Conservation (phyloP, 2,797 vertebrate genomes). For the Falco berigora region DNA sequence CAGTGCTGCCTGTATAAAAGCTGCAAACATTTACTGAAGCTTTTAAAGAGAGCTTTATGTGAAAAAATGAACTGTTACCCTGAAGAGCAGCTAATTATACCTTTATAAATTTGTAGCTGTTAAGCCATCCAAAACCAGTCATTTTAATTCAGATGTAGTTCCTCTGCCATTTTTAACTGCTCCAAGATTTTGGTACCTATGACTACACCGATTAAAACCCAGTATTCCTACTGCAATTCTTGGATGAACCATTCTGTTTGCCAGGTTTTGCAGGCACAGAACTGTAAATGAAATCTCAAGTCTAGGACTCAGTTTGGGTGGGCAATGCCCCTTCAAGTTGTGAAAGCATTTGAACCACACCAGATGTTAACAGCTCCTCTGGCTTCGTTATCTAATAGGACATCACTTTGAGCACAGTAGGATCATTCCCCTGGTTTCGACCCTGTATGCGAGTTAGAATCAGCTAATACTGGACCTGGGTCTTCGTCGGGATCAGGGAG, state of each 20-base stretch:
- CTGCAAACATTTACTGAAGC: not conserved
- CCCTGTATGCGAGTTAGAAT: rapidly evolving
- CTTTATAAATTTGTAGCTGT: not conserved
- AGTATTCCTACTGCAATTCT: not conserved
- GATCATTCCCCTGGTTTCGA: not conserved
- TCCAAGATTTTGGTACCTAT: not conserved
- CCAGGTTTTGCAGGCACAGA: not conserved
- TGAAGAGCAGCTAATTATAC: not conserved
- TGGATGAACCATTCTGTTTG: not conserved
- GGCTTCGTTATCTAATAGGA: not conserved
- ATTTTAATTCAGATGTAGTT: not conserved
- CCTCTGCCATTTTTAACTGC: not conserved
- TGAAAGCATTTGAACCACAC: not conserved
- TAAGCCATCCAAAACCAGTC: not conserved
- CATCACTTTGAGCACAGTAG: not conserved
- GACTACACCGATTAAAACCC: not conserved
- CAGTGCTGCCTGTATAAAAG: not conserved
- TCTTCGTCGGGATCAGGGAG: not conserved
- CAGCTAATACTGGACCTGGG: not conserved
- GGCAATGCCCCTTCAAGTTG: not conserved
- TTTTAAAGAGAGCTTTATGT: not conserved
- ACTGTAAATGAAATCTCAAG: not conserved
- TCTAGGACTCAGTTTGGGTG: not conserved
- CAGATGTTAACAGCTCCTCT: not conserved
- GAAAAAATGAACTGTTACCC: not conserved